These are phyloP conservation scores for Cryptotis parvus DNA, from an alignment of 2,113 vertebrate species.

Conservation along the genomic window DNA sequence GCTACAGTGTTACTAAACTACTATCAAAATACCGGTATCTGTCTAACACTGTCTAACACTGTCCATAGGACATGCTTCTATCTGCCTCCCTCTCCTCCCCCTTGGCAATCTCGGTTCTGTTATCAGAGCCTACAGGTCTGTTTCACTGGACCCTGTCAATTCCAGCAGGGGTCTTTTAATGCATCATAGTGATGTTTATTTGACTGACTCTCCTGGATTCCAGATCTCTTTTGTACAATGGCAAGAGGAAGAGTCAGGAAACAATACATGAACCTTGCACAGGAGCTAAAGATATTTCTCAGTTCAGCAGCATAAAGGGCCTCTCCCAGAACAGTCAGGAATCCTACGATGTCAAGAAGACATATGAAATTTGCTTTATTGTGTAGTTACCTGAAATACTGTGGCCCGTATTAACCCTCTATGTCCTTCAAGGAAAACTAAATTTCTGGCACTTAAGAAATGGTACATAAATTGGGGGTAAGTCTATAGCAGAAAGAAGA, in stretches of 20 bases:
- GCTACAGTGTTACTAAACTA: no score
- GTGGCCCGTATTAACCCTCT: not conserved
- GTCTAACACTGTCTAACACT: no score
- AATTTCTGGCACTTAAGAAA: not conserved
- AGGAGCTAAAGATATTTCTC: not conserved
- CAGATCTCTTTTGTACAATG: constrained; percentile 28
- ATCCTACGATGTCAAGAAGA: not conserved
- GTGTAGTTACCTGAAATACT: not conserved
- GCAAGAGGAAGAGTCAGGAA: not conserved
- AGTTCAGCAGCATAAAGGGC: not conserved
- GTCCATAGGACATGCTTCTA: no score
- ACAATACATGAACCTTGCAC: constrained; percentile 16
- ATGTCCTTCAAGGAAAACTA: not conserved
- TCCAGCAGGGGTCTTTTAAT: constrained; percentile 18
- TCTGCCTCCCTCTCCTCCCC: no score
- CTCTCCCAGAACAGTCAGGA: not conserved
- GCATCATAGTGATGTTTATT: not conserved
- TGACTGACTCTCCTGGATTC: not conserved
- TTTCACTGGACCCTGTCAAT: no score
- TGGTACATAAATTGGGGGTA: not conserved
- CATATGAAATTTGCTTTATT: constrained; percentile 14
- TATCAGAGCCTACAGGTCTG: no score
- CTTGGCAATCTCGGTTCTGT: no score
- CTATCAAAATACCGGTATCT: no score
- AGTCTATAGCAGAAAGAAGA: not conserved